Conservation (phyloP, 2,113 vertebrate genomes). For the Ivindomyrus marchei region DNA sequence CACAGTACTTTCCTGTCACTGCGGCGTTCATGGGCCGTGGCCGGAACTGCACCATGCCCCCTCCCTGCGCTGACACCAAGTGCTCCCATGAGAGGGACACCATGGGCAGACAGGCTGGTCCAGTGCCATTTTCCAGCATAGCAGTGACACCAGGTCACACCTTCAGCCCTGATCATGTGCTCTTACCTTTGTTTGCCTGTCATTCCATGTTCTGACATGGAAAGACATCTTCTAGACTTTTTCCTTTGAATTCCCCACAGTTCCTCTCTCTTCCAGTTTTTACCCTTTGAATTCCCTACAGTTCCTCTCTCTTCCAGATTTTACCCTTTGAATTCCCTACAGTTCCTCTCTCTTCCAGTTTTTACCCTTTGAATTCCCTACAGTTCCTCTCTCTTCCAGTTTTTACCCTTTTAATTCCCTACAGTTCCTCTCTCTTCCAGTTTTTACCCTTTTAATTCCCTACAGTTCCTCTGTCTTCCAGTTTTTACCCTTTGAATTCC, state of each 20-base stretch:
- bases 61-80: conserved; percentile 20
- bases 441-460: too few species aligned
- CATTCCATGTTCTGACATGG: background rate
- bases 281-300: conserved; percentile 5
- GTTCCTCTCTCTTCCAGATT: background rate
- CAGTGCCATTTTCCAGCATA: background rate
- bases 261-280: conserved; percentile 4
- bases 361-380: too few species aligned
- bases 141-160: background rate
- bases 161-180: background rate
- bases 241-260: background rate
- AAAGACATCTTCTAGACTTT: background rate
- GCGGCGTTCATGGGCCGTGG: conserved; percentile 25
- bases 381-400: background rate
- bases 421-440: too few species aligned
- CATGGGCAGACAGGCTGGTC: conserved; percentile 11
- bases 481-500: too few species aligned
- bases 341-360: background rate
- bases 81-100: conserved; percentile 13
- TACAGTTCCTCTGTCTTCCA: background rate
- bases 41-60: conserved; percentile 20
- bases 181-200: background rate
- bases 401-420: too few species aligned
- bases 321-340: conserved; percentile 19
- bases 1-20: conserved; percentile 37